Conservation (phyloP, 1,140 invertebrate species). For the Pogonomyrmex californicus region DNA sequence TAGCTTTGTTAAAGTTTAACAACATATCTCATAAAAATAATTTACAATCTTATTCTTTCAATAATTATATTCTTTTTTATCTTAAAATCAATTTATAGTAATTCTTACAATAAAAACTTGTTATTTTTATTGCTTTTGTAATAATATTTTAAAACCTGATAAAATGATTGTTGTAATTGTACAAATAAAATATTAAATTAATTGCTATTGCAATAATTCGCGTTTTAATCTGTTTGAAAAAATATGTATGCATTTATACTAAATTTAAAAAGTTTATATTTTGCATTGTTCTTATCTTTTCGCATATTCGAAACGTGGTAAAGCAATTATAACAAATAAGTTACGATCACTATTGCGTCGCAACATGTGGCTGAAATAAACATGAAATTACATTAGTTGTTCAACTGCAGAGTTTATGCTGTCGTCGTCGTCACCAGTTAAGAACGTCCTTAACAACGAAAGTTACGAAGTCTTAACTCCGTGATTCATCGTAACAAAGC, state of each 20-base stretch:
- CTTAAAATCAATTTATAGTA: background rate
- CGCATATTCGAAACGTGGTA: background rate
- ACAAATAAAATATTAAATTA: background rate
- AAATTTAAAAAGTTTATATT: background rate
- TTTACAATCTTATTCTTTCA: background rate
- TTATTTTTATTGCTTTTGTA: background rate
- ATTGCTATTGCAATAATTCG: background rate
- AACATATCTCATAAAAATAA: background rate
- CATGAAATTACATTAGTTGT: constrained; percentile 33
- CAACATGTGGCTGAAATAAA: constrained; percentile 4
- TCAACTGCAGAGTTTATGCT: background rate
- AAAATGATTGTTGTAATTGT: background rate
- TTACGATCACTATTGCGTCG: constrained; percentile 22
- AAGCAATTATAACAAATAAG: constrained; percentile 9
- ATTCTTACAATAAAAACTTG: background rate
- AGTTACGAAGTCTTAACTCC: background rate
- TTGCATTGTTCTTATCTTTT: background rate
- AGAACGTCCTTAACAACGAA: constrained; percentile 12
- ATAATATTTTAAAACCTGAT: background rate
- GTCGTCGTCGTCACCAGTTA: background rate
- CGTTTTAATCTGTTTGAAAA: background rate
- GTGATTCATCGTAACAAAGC: background rate
- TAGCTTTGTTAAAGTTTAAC: background rate
- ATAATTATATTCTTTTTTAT: background rate
- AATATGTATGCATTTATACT: background rate